Evolutionary conservation across 2,888 invertebrate species (phyloP).

Genomic region (Lithophane ornitopus): DNA sequence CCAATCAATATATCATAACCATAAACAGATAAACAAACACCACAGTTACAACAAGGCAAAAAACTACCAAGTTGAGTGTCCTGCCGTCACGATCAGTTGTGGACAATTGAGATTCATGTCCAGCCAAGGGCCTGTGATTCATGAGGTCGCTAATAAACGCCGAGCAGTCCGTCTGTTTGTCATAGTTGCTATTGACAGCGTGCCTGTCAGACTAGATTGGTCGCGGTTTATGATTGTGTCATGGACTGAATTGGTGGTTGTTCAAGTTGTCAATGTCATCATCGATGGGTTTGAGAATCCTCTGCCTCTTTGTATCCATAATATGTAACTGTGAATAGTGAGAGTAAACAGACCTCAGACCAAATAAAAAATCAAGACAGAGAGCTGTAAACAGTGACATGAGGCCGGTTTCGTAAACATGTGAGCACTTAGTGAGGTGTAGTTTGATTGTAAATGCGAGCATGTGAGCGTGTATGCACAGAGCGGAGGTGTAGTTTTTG

Average conservation of each 20-base stretch:
- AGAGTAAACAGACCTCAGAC: not conserved
- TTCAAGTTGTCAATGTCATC: conserved; percentile 37
- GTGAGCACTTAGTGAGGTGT: too few relatives aligned
- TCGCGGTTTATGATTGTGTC: conserved; percentile 58
- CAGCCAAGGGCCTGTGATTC: conserved; percentile 71
- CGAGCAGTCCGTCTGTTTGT: conserved; percentile 68
- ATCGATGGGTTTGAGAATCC: not conserved
- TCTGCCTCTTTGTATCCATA: not conserved
- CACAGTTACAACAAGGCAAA: conserved; percentile 37
- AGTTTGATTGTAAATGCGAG: too few relatives aligned
- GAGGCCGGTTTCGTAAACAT: too few relatives aligned
- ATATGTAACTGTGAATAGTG: not conserved
- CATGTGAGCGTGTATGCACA: too few relatives aligned
- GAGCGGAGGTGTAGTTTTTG: too few relatives aligned
- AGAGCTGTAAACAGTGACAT: too few relatives aligned
- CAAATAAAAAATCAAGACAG: too few relatives aligned
- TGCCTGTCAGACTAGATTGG: conserved; percentile 64
- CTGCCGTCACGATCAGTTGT: conserved; percentile 64
- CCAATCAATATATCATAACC: conserved; percentile 9
- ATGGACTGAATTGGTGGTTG: conserved; percentile 53
- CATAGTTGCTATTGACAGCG: conserved; percentile 72
- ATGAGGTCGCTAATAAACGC: conserved; percentile 70
- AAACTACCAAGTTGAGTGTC: conserved; percentile 66
- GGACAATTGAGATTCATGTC: conserved; percentile 73
- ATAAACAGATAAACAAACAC: conserved; percentile 28